phyloP scores from a whole-genome alignment of 1,140 invertebrate genomes.

The Acarapis woodi region DNA sequence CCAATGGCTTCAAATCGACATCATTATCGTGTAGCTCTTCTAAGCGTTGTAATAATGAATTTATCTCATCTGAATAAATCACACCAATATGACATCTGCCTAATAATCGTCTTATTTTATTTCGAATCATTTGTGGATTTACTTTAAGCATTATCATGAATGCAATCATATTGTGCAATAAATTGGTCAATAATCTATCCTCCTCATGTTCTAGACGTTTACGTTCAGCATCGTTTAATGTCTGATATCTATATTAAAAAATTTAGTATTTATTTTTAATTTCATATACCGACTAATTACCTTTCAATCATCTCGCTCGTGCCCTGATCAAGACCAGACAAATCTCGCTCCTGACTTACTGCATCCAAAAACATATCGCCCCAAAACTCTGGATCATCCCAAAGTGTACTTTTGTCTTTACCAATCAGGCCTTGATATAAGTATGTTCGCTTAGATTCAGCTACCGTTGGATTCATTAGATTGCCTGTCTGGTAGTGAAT shows the following conservation, averaged over 20 bases:
- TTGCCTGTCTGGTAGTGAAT: conserved; percentile 63
- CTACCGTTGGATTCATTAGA: conserved; percentile 47
- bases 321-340: conserved; percentile 98
- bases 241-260: too few species aligned
- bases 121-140: conserved; percentile 49
- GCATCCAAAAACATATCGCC: conserved; percentile 95
- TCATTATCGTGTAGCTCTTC: conserved; percentile 74
- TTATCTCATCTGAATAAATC: conserved; percentile 86
- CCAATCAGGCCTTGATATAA: conserved; percentile 47
- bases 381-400: conserved; percentile 99
- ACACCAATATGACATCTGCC: conserved; percentile 96
- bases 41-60: conserved; percentile 80
- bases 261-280: too few species aligned
- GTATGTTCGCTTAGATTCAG: conserved; percentile 57
- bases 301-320: conserved; percentile 97
- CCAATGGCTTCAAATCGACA: conserved; percentile 70
- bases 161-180: conserved; percentile 83
- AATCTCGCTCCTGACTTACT: conserved; percentile 90
- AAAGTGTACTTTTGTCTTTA: conserved; percentile 53
- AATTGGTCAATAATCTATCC: conserved; percentile 71
- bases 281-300: too few species aligned
- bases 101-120: conserved; percentile 68
- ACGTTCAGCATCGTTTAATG: conserved; percentile 28
- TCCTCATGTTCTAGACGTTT: conserved; percentile 93
- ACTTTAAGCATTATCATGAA: conserved; percentile 85